These are phyloP conservation scores for Acanthurus tractus DNA, from an alignment of 2,797 vertebrate species.

Conservation along the genomic window DNA sequence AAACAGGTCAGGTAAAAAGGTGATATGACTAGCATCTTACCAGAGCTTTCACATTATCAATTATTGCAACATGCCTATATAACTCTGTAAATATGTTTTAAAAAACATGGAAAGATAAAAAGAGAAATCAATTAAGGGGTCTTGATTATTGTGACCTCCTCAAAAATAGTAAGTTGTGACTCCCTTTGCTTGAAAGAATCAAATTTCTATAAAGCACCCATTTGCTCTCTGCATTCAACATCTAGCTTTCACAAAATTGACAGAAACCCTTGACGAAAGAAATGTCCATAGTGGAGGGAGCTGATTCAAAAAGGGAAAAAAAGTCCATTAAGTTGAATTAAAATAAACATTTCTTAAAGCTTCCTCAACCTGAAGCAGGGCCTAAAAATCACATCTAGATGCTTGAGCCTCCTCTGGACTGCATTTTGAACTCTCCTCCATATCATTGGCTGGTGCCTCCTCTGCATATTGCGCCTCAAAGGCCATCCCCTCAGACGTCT, in stretches of 20 bases:
- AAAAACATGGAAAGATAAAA: conserved; percentile 88
- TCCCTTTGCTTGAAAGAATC: conserved; percentile 86
- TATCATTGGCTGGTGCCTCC: conserved; percentile 80
- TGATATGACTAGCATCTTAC: conserved; percentile 90
- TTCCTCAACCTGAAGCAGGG: conserved; percentile 81
- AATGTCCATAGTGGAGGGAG: conserved; percentile 72
- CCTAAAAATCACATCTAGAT: conserved; percentile 86
- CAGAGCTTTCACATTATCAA: conserved; percentile 91
- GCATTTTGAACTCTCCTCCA: conserved; percentile 83
- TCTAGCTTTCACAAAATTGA: conserved; percentile 80
- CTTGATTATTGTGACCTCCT: conserved; percentile 86
- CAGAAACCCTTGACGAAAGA: conserved; percentile 79
- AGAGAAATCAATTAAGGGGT: conserved; percentile 80
- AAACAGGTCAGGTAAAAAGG: conserved; percentile 89
- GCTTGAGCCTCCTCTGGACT: conserved; percentile 84
- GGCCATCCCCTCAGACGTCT: conserved; percentile 90
- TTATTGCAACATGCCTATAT: conserved; percentile 93
- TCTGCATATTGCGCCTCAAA: conserved; percentile 86
- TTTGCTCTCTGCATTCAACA: conserved; percentile 72
- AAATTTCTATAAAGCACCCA: conserved; percentile 82
- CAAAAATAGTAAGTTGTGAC: conserved; percentile 82
- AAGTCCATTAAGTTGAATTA: conserved; percentile 71
- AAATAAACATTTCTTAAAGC: conserved; percentile 82
- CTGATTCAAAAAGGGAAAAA: conserved; percentile 66
- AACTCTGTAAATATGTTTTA: conserved; percentile 90